Evolutionary conservation across 2,888 invertebrate genomes (phyloP).

Genomic region (Drosophila affinis): DNA sequence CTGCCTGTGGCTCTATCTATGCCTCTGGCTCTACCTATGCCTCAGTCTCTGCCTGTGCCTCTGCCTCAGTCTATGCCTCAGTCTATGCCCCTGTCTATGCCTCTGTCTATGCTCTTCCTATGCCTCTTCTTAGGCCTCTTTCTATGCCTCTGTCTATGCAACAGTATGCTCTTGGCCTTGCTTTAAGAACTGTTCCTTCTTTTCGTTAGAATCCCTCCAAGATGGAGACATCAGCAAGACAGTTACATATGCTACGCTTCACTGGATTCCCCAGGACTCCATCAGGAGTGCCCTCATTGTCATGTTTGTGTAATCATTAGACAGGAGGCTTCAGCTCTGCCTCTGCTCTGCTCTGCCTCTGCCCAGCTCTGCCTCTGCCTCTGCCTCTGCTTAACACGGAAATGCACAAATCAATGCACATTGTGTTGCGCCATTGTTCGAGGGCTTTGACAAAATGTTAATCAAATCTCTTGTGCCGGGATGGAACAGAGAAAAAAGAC

Average conservation of each 20-base stretch:
- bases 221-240: not conserved
- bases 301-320: conserved; percentile 49
- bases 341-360: conserved; percentile 14
- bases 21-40: no score
- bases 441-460: conserved; percentile 51
- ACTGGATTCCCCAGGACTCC: conserved; percentile 1
- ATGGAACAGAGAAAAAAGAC: conserved; percentile 14
- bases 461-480: conserved; percentile 51
- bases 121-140: no score
- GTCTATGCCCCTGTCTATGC: conserved; percentile 7
- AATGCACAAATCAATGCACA: conserved; percentile 41
- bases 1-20: no score
- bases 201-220: conserved; percentile 12
- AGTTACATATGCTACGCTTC: conserved; percentile 27
- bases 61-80: no score
- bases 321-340: conserved; percentile 3
- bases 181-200: conserved; percentile 42
- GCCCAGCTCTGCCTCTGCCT: no score
- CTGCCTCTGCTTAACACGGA: not conserved
- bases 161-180: conserved; percentile 15
- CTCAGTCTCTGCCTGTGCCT: no score
- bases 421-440: conserved; percentile 21
- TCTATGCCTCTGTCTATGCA: conserved; percentile 26
- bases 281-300: conserved; percentile 8
- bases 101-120: no score